Conservation (phyloP, 2,888 invertebrate genomes). For the Amphipoea lucens region DNA sequence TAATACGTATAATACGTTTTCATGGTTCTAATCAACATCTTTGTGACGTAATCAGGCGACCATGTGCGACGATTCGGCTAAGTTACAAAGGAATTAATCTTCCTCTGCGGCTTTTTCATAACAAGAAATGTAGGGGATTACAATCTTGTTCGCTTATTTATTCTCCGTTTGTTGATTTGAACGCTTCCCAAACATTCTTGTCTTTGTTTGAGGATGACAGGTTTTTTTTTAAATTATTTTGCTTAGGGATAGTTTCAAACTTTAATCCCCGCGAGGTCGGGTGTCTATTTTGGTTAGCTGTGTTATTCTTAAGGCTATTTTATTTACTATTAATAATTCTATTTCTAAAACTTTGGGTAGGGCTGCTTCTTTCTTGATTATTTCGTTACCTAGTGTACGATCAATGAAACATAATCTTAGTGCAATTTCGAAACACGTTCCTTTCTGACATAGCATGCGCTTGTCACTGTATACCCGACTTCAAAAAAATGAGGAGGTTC, state of each 20-base stretch:
- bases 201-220: conserved; percentile 12
- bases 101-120: conserved; percentile 34
- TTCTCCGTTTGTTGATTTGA: conserved; percentile 35
- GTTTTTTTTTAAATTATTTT: neutral
- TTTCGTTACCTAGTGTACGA: no score
- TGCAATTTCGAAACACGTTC: no score
- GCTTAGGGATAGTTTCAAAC: neutral
- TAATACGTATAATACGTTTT: conserved; percentile 62
- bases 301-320: neutral
- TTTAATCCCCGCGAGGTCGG: neutral
- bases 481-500: no score
- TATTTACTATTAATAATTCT: no score
- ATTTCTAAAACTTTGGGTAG: no score
- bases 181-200: conserved; percentile 16
- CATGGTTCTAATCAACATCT: conserved; percentile 51
- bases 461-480: no score
- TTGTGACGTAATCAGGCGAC: conserved; percentile 38
- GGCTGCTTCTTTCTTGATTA: no score
- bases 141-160: conserved; percentile 32
- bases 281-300: conserved; percentile 5
- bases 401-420: no score
- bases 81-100: conserved; percentile 56
- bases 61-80: conserved; percentile 47
- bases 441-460: no score
- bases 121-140: conserved; percentile 33